Base-by-base conservation (phyloP, 2,888 invertebrate genomes). In the Leucoma salicis region DNA sequence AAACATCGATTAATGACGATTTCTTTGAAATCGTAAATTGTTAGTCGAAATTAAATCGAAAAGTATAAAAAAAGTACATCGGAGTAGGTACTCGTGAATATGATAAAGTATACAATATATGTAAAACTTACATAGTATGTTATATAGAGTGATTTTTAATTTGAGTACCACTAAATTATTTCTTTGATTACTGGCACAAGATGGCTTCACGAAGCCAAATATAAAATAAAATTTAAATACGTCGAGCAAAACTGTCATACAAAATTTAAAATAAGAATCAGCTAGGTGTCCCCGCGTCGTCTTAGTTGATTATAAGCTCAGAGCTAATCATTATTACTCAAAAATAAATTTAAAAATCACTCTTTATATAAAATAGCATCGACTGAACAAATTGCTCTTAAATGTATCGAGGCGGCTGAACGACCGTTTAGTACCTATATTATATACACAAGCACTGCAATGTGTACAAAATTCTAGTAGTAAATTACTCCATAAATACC, bases 11-110 rank as follows among this genome's bases (percentile, higher is more conserved):
- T 25, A 29, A 61, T 65, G 57, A 48, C 64, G 77, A 83, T 79
- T 82, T 82, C 79, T 78, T 73, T 68, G 81, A 81, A 82, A 82
- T 69, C 83, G 57, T 50, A 46, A 64, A 53, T 63, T 57, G 65
- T 74, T 70, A 74, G 65, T 74, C 67, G 66, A 73, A 57, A 60
- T 66, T 62, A 63, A 61, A 62, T 62, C 61, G 57, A 70, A 59
- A 55, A 60, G 63, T 54, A 55, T 47, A 56, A 49, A n/a, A 60
- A 63, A 65, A 70, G 76, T 76, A 79, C 72, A 68, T 65, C 35
- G 58, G n/a, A n/a, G n/a, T n/a, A 27, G 65, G 74, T 74, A 74
- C 74, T 46, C 39, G 32, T 39, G 51, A 49, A 37, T 61, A 14
- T 34, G 50, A 48, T 49, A 54, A 42, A 56, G 52, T 49, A 47